Conservation (phyloP, 2,113 vertebrate genomes). For the Hiodon alosoides region DNA sequence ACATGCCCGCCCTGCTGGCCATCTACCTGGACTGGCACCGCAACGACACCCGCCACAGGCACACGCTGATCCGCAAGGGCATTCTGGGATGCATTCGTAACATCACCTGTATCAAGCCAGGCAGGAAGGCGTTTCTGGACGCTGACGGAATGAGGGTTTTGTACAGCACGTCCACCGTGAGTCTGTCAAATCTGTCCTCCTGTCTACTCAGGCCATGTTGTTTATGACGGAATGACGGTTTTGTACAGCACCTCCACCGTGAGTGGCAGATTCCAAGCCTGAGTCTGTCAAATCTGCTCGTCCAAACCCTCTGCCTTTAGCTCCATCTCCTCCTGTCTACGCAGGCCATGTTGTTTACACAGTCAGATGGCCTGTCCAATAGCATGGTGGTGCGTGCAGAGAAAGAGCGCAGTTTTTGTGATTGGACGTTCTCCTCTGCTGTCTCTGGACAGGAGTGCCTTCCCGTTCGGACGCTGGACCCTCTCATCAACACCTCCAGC, state of each 20-base stretch:
- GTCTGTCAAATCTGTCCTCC: constrained; percentile 4
- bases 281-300: not conserved
- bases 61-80: constrained; percentile 89
- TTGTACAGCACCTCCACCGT: too few relatives aligned
- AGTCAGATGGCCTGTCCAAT: not conserved
- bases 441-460: constrained; percentile 81
- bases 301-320: not conserved
- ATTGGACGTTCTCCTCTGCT: not conserved
- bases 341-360: not conserved
- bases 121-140: constrained; percentile 87
- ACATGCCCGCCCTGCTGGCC: constrained; percentile 75
- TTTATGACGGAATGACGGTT: too few relatives aligned
- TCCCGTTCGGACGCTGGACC: constrained; percentile 87
- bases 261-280: too few relatives aligned
- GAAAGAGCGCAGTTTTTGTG: not conserved
- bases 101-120: constrained; percentile 86
- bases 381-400: not conserved
- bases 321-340: not conserved
- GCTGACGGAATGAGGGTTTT: constrained; percentile 91
- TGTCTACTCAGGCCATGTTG: not conserved
- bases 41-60: constrained; percentile 85
- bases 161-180: constrained; percentile 87
- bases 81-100: constrained; percentile 88
- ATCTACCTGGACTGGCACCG: constrained; percentile 93
- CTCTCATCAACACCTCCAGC: constrained; percentile 88